Base-by-base conservation (phyloP, 2,888 invertebrate genomes). In the Aspidapion aeneum region DNA sequence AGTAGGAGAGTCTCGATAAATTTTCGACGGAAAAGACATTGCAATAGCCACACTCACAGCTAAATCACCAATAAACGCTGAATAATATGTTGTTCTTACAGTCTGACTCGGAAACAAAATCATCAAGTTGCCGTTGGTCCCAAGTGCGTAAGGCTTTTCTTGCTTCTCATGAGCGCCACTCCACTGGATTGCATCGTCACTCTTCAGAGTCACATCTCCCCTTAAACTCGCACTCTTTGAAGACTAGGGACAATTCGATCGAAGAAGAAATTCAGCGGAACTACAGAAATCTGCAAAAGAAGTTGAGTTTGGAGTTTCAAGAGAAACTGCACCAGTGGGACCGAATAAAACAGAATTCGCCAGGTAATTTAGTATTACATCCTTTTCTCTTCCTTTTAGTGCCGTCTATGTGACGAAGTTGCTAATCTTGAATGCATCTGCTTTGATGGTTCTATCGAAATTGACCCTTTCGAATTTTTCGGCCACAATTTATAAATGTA, bases 81-180 rank as follows among this genome's bases (percentile, higher is more conserved):
- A n/a, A n/a, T n/a, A n/a, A n/a, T n/a, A n/a, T n/a, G 5, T 35
- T 35, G 5, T 18, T 48, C n/a, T 62, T 51, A n/a, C 57, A 68
- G 65, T 66, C 64, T 9, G 63, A 62, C 58, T 67, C 63, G 52
- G 68, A 58, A 57, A 50, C 58, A 82, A 85, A 18, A 80, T 82
- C 85, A 70, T 90, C 90, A 63, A 89, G 89, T 77, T 91, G 90
- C 64, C 89, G 89, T 77, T 91, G 90, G 90, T 85, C 85, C 56
- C 87, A 87, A 75, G 89, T 90, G 65, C 89, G 91, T 79, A 82
- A 88, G 73, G 87, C 89, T 22, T 67, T 67, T 18, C 51, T 67
- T 18, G 49, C 55, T 16, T 35, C 21, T 18, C 52, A 62, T n/a
- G 54, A 55, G 9, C 52, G 21, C 7, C 52, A 35, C 16, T 18